Base-by-base conservation (phyloP, 2,888 invertebrate genomes). In the Creontiades dilutus region DNA sequence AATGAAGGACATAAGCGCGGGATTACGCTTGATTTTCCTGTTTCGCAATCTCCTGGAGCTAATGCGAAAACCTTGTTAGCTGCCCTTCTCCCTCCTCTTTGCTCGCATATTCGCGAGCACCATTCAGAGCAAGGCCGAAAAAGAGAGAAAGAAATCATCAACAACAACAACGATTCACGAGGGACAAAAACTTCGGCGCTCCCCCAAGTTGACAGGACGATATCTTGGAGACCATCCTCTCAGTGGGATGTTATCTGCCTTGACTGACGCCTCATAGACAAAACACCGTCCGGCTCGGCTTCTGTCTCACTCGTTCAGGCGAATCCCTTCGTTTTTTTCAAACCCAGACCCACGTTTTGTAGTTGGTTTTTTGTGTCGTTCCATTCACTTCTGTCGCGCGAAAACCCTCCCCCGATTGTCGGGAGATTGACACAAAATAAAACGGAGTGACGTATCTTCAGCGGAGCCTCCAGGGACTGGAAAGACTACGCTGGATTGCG, bases 241-340 rank as follows among this genome's bases (percentile, higher is more conserved):
- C 85, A 19, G 61, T 61, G 55, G 68, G 86, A 75, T 86, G 61
- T 86, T 86, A 86, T 86, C 86, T 85, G 28, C 68, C 68, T 75
- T 75, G 86, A 86, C 47, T 86, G 86, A 86, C 86, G 86, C 86
- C 75, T n/a, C 61, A 86, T 75, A 86, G 86, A 48, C 86, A 86
- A 86, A 86, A 86, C 86, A 86, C 48, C 46, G 86, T 75, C 86
- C 75, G 86, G 82, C 19, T 48, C 47, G 47, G 16, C 27, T 52
- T 52, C 48, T 52, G 82, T 82, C 52, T 82, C 52, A 47, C 48
- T 81, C 46, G 14, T 14, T 48, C 23, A 16, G 16, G 47, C 16
- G 19, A 37, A 46, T 28, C 28, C 3, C 16, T 16, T 19, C 19
- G 47, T 81, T 81, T 81, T 81, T 23, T 16, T 13, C n/a, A n/a